phyloP scores from a whole-genome alignment of 1,140 invertebrate species.

The Triops cancriformis region DNA sequence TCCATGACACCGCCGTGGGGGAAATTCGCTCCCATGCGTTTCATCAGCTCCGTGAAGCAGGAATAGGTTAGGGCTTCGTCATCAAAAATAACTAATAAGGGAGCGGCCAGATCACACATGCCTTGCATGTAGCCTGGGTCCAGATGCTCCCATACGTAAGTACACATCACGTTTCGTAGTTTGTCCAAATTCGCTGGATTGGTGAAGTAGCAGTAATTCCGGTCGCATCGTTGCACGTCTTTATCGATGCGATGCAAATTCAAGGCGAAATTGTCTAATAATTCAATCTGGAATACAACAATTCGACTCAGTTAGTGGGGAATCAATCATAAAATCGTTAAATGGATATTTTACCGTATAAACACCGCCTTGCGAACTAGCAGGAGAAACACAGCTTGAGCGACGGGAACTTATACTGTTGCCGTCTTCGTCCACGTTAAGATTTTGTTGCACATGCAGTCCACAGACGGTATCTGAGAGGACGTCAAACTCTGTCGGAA shows the following conservation, averaged over 20 bases:
- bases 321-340: constrained; percentile 14
- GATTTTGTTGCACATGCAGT: constrained; percentile 10
- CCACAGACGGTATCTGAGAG: neutral
- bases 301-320: neutral
- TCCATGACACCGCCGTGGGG: constrained; percentile 90
- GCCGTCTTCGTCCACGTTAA: constrained; percentile 32
- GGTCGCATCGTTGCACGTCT: constrained; percentile 88
- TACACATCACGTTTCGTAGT: constrained; percentile 92
- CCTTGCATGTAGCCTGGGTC: constrained; percentile 84
- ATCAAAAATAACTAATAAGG: constrained; percentile 81
- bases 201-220: constrained; percentile 84
- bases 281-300: constrained; percentile 54
- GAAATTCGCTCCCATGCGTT: constrained; percentile 81
- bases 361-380: constrained; percentile 74
- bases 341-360: constrained; percentile 59
- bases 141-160: constrained; percentile 90
- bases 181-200: constrained; percentile 80
- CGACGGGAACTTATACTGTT: constrained; percentile 40
- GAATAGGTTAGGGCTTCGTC: constrained; percentile 87
- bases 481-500: neutral
- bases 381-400: constrained; percentile 62
- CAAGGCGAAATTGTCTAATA: constrained; percentile 75
- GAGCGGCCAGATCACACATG: constrained; percentile 92
- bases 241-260: constrained; percentile 93
- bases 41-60: constrained; percentile 84